Base-by-base conservation (phyloP, 2,113 vertebrate genomes). In the Ploceus nigricollis region DNA sequence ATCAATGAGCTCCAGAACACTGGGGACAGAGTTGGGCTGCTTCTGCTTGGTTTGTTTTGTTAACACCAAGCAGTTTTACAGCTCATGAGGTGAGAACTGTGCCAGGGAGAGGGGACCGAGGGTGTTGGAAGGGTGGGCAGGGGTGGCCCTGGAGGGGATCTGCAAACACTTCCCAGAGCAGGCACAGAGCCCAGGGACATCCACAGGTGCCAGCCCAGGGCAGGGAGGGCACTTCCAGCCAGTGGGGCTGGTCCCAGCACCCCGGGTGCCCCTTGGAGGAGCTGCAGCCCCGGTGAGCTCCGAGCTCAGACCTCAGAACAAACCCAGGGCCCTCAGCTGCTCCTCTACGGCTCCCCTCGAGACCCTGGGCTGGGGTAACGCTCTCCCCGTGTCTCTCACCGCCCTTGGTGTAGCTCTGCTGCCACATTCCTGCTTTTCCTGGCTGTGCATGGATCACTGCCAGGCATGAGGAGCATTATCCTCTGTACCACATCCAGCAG, bases 301-400 rank as follows among this genome's bases (percentile, higher is more conserved):
- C 6, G 39, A 63, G 27, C 48, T 45, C 47, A 45, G 33, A 21
- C 39, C 66, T 21, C 33, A 18, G 16, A 44, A 33, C 17, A 45
- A 45, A 31, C 11, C 22, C 57, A 33, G 57, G 2, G 28, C 23
- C 58, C n/a, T 65, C 69, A 47, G 58, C 23, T 9, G 22, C 42
- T 47, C n/a, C 48, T n/a, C 7, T 8, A 4, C 3, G 3, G 23
- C 28, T 39, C 28, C 23, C 40, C 40, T 28, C 2, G 5, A 47
- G 27, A 15, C 14, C 31, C 19, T 10, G 50, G 4, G n/a, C n/a
- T 2, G 11, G n/a, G 28, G 19, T 6, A 5, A 3, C 0, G 2
- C n/a, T 54, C 23, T 45, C 23, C 40, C 23, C 2, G 0, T 15
- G 28, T 18, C 82, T 5, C 58, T 23, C 57, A 3, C 20, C 24